phyloP scores from a whole-genome alignment of 2,888 invertebrate genomes.

The Coronaproctus castanopsis region DNA sequence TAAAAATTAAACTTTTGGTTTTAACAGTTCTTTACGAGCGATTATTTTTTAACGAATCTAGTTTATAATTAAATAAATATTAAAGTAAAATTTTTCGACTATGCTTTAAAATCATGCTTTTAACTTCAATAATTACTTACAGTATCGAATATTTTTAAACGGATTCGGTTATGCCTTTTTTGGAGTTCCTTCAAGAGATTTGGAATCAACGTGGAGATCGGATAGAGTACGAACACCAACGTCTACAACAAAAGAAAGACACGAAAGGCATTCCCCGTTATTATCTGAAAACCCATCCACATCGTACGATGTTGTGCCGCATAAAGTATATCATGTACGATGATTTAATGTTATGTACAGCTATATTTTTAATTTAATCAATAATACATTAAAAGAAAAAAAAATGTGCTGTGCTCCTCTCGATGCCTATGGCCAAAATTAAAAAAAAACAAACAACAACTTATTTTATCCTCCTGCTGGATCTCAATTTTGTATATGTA shows the following conservation, averaged over 20 bases:
- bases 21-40: not conserved
- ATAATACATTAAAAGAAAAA: too few species aligned
- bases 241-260: slow-evolving; percentile 4
- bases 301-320: slow-evolving; percentile 6
- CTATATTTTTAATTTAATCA: too few species aligned
- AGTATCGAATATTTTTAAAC: slow-evolving; percentile 70
- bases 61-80: too few species aligned
- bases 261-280: slow-evolving; percentile 12
- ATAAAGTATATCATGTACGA: slow-evolving; percentile 5
- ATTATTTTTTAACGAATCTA: not conserved
- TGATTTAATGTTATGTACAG: too few species aligned
- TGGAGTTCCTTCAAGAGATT: slow-evolving; percentile 49
- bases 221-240: slow-evolving; percentile 25
- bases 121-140: slow-evolving; percentile 22
- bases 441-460: too few species aligned
- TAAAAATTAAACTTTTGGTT: too few species aligned
- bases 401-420: too few species aligned
- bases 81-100: not conserved
- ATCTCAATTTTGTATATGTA: too few species aligned
- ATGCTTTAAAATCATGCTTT: not conserved
- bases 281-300: slow-evolving; percentile 6
- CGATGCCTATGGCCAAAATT: too few species aligned
- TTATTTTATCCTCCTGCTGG: too few species aligned
- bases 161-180: slow-evolving; percentile 61
- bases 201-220: slow-evolving; percentile 49